phyloP scores from a whole-genome alignment of 2,113 vertebrate species.

The Vombatus ursinus region DNA sequence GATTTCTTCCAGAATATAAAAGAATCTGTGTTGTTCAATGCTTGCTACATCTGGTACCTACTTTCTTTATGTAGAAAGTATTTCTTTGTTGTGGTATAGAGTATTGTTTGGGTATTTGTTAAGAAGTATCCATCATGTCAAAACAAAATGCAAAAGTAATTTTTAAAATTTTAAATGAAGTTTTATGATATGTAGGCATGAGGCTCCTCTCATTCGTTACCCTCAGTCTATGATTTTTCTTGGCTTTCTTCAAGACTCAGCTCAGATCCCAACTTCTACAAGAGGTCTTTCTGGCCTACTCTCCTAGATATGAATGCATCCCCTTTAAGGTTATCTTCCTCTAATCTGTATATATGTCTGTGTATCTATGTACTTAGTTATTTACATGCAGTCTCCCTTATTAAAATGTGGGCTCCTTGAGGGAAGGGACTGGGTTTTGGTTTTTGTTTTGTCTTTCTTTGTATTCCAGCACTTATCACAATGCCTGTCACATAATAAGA shows the following conservation, averaged over 20 bases:
- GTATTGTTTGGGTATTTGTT: neutral
- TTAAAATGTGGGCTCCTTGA: neutral
- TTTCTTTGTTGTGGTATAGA: neutral
- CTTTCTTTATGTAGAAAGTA: neutral
- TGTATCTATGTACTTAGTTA: neutral
- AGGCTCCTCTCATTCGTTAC: neutral
- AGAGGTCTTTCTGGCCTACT: neutral
- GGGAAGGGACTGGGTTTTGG: neutral
- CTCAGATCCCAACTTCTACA: neutral
- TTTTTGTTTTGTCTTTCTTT: neutral
- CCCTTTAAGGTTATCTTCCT: neutral
- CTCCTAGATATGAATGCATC: neutral
- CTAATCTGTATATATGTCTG: neutral
- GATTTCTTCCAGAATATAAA: neutral
- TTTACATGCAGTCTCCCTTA: neutral
- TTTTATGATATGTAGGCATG: neutral
- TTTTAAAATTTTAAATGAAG: neutral
- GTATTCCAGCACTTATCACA: neutral
- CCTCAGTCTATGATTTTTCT: neutral
- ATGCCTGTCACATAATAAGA: neutral
- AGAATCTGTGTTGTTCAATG: neutral
- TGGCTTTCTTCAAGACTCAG: neutral
- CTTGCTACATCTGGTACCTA: neutral
- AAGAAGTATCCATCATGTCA: neutral
- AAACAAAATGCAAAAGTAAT: neutral